Evolutionary conservation across 2,113 vertebrate genomes (phyloP), one percentile per base, ranked within the genome.

Genomic region (Rhinogobius similis): DNA sequence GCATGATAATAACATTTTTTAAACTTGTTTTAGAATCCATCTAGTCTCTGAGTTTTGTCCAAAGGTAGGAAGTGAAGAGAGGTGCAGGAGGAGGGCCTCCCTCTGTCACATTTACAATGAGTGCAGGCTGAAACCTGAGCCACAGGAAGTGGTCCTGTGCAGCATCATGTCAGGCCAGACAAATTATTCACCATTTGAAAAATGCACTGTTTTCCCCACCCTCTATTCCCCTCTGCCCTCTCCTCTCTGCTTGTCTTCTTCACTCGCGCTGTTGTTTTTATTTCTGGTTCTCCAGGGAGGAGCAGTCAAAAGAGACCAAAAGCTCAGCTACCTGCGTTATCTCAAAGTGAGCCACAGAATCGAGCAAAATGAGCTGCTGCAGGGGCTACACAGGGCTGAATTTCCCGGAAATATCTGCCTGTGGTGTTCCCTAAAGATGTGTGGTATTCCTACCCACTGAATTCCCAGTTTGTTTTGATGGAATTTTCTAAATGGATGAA

Each of bases 81-180:
- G 50, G 71, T 46, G 62, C 81, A 88, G 88, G 80, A 89, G 87
- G 84, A 76, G 64, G 73, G 85, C 85, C 80, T 85, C 78, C 87
- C 75, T 83, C 83, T 56, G 48, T n/a, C 73, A 71, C 78, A 73
- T 79, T 81, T 71, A 79, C 85, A 74, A 84, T 75, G 85, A 79
- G 73, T 81, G 55, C 73, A 68, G 62, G 91, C 78, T 92, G 92
- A 92, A 95, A 95, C 90, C 79, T 73, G 93, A 95, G 89, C 87
- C 82, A 87, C 89, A 94, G 93, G 94, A 96, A 94, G 90, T 90
- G 87, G 92, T 88, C 90, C 93, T 94, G 94, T 83, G 81, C 91
- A 90, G 89, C 86, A 84, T 93, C 92, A 87, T 89, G 92, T 93
- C 91, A 91, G 86, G 73, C 69, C 59, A 81, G 89, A 92, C 91